Base-by-base conservation (phyloP, 2,888 invertebrate genomes). In the Monochamus alternatus region DNA sequence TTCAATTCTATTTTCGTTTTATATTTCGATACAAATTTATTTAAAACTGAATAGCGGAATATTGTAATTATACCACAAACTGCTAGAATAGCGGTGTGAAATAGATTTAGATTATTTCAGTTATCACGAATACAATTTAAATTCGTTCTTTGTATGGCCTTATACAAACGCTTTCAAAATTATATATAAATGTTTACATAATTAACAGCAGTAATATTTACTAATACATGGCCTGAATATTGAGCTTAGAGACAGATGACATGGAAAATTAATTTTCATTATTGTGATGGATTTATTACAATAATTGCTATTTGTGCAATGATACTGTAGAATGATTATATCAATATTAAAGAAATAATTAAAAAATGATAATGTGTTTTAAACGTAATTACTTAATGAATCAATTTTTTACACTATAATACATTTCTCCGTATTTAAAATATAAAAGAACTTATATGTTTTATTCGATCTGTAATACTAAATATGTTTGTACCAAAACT, bases 101-200 rank as follows among this genome's bases (percentile, higher is more conserved):
- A 55, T 55, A 55, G n/a, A 55, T 55, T 55, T 2, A 5, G 3
- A 55, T 55, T 5, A 22, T 22, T 14, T 55, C 22, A 55, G 3
- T n/a, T n/a, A 55, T n/a, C 22, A 9, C 30, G 30, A 47, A 64
- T 47, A 47, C 3, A 5, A 47, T 64, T 64, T 47, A 31, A 31
- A 22, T 4, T 10, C 44, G 43, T n/a, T 12, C 5, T 14, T 51
- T 51, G 5, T 63, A 12, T 47, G 43, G 22, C 47, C 44, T 5
- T 44, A 9, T 10, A 64, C 30, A 64, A 64, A 47, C 64, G 47
- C 9, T 22, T 47, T 64, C 8, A 44, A 64, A 64, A 64, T 64
- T 64, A 64, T 64, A 10, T 12, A 30, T 12, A 64, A 64, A 64
- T 22, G 44, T 64, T 64, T 64, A n/a, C 64, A 64, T 64, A 64